Evolutionary conservation across 2,888 invertebrate genomes (phyloP).

Genomic region (Epistrophe grossulariae): DNA sequence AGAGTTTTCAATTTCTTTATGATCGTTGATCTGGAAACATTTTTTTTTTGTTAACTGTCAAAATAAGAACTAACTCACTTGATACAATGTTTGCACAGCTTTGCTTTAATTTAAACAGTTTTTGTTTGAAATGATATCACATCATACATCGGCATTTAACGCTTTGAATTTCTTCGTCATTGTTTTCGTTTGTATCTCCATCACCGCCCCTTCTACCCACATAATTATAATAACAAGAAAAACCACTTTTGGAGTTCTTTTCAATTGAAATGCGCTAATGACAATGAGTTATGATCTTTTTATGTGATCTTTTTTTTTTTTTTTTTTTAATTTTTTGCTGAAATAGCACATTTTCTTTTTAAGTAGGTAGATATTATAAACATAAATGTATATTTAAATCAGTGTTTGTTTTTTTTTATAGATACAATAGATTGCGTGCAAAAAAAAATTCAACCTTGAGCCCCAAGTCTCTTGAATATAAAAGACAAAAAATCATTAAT

Average conservation of each 20-base stretch:
- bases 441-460: slow-evolving; percentile 19
- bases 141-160: slow-evolving; percentile 8
- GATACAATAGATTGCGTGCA: slow-evolving; percentile 26
- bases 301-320: slow-evolving; percentile 38
- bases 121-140: slow-evolving; percentile 18
- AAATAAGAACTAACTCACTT: slow-evolving; percentile 35
- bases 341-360: neutral
- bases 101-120: slow-evolving; percentile 9
- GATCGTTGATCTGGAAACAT: slow-evolving; percentile 28
- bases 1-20: no score
- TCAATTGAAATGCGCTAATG: slow-evolving; percentile 28
- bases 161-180: slow-evolving; percentile 43
- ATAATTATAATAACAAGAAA: neutral
- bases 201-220: neutral
- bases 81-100: slow-evolving; percentile 31
- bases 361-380: neutral
- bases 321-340: slow-evolving; percentile 5
- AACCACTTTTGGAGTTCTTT: slow-evolving; percentile 10
- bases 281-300: slow-evolving; percentile 12
- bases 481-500: slow-evolving; percentile 20
- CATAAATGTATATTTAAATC: neutral
- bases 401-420: neutral
- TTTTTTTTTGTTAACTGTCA: neutral
- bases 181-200: neutral
- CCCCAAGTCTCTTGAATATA: neutral